Conservation (phyloP, 2,113 vertebrate genomes). For the Brachyistius frenatus region DNA sequence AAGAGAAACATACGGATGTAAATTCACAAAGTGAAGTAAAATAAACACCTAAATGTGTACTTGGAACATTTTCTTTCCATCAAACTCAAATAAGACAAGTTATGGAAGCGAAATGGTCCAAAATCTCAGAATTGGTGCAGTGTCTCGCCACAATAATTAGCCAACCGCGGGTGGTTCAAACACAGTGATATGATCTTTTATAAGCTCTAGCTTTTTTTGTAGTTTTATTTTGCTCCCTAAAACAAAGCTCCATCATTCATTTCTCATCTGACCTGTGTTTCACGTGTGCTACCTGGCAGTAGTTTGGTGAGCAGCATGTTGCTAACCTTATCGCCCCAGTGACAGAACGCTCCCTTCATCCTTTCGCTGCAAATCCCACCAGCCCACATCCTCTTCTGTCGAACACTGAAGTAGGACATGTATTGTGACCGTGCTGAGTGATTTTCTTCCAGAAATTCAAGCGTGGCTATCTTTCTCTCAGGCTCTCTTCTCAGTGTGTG, state of each 20-base stretch:
- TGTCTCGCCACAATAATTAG: background rate
- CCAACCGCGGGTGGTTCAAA: background rate
- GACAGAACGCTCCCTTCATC: conserved; percentile 48
- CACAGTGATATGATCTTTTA: background rate
- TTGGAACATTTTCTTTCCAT: too few species aligned
- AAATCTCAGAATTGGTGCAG: too few species aligned
- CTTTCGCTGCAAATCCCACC: conserved; percentile 40
- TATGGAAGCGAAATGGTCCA: too few species aligned
- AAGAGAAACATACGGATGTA: too few species aligned
- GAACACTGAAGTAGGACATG: conserved; percentile 51
- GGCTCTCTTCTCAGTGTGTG: conserved; percentile 24
- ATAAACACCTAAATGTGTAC: too few species aligned
- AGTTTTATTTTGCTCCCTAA: too few species aligned
- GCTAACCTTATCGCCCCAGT: conserved; percentile 53
- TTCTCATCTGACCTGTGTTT: conserved; percentile 8
- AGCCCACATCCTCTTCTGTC: conserved; percentile 37
- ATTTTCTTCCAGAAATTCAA: conserved; percentile 61
- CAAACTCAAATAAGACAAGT: too few species aligned
- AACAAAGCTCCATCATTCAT: background rate
- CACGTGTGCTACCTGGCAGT: conserved; percentile 23
- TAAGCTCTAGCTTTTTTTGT: too few species aligned
- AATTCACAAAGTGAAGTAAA: too few species aligned
- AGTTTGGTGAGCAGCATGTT: conserved; percentile 6
- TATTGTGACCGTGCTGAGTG: conserved; percentile 43
- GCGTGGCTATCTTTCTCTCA: conserved; percentile 43